Evolutionary conservation across 2,113 vertebrate genomes (phyloP).

Genomic region (Cairina moschata): DNA sequence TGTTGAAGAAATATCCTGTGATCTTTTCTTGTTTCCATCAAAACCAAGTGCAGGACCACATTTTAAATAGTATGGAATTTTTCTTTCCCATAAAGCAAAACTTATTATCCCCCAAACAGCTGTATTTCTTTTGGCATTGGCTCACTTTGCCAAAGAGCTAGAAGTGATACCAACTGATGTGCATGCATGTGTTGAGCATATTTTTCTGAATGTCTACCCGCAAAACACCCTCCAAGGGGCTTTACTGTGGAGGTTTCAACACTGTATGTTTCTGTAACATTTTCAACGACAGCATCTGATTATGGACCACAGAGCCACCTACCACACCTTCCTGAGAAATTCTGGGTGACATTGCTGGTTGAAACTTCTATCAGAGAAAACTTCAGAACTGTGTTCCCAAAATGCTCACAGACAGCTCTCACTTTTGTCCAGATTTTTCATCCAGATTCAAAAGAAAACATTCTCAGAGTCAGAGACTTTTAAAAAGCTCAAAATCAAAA

Average conservation of each 20-base stretch:
- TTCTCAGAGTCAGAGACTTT: not conserved
- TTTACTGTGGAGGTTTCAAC: conserved; percentile 17
- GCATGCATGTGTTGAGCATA: not conserved
- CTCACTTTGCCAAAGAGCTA: not conserved
- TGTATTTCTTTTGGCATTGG: not conserved
- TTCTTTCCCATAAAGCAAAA: not conserved
- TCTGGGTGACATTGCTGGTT: not conserved
- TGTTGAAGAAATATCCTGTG: not conserved
- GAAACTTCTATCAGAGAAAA: not conserved
- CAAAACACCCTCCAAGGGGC: not conserved
- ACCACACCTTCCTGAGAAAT: not conserved
- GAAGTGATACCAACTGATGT: not conserved
- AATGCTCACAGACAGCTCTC: not conserved
- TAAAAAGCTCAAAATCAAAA: not conserved
- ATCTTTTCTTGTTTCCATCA: not conserved
- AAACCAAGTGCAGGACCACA: not conserved
- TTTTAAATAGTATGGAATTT: not conserved
- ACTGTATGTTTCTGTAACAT: not conserved
- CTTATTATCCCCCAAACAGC: not conserved
- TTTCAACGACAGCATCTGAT: conserved; percentile 6
- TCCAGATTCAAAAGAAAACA: not conserved
- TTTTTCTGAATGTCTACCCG: not conserved
- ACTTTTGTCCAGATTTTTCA: not conserved
- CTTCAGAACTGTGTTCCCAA: not conserved
- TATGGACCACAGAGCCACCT: not conserved